Conservation (phyloP, 2,113 vertebrate genomes). For the Nyctereutes procyonoides region DNA sequence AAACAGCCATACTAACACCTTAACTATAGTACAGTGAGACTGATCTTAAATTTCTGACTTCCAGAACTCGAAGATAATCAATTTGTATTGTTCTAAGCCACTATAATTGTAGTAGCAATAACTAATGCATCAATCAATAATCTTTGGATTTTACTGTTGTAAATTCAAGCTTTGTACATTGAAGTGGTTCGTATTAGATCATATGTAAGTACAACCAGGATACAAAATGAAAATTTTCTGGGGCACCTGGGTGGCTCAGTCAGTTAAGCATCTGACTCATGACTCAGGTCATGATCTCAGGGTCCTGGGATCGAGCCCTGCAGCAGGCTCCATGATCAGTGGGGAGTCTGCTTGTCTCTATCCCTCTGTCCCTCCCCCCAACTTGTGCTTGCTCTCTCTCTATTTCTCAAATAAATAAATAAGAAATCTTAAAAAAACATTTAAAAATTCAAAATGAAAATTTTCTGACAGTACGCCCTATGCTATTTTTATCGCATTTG, state of each 20-base stretch:
- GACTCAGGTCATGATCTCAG: too few relatives aligned
- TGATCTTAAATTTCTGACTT: not conserved
- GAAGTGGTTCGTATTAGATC: not conserved
- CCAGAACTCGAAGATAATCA: not conserved
- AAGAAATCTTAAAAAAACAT: too few relatives aligned
- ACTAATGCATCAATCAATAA: not conserved
- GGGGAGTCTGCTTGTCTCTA: too few relatives aligned
- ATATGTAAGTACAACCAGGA: not conserved
- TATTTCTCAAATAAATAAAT: too few relatives aligned
- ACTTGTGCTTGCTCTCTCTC: too few relatives aligned
- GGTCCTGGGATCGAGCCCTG: too few relatives aligned
- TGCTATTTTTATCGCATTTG: not conserved
- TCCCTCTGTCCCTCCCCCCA: too few relatives aligned
- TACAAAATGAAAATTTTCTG: conserved; percentile 27
- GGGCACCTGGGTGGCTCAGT: too few relatives aligned
- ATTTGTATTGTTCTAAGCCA: not conserved
- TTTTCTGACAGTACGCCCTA: not conserved
- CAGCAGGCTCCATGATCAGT: too few relatives aligned
- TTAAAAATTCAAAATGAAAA: not conserved
- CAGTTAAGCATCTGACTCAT: too few relatives aligned
- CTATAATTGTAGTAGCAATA: not conserved
- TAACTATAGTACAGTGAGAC: too few relatives aligned
- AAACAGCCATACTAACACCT: rapidly evolving
- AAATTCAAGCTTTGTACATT: not conserved
- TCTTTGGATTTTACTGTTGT: not conserved